phyloP scores from a whole-genome alignment of 2,113 vertebrate genomes.

The Athene cunicularia region DNA sequence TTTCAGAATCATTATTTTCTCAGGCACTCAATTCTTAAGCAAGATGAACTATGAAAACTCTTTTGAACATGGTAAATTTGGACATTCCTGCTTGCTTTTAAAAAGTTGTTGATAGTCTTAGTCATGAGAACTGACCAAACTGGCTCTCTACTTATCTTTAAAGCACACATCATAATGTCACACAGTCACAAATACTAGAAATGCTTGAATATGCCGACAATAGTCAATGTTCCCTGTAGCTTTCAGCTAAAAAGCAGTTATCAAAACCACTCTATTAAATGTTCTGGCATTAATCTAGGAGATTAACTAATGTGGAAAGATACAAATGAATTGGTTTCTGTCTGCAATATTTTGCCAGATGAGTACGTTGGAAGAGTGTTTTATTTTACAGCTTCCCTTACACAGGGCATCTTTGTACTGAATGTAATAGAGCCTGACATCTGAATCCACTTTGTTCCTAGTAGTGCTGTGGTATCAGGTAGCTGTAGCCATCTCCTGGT shows the following conservation, averaged over 20 bases:
- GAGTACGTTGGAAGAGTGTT: not conserved
- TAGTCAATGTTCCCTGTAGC: not conserved
- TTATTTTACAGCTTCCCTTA: slow-evolving; percentile 19
- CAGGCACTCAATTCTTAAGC: not conserved
- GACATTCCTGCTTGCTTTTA: not conserved
- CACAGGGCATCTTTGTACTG: slow-evolving; percentile 3
- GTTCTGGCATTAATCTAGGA: not conserved
- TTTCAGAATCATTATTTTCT: not conserved
- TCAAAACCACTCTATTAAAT: not conserved
- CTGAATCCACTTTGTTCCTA: slow-evolving; percentile 58
- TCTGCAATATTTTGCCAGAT: not conserved
- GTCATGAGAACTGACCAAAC: not conserved
- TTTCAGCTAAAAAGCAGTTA: not conserved
- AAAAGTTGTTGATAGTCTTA: not conserved
- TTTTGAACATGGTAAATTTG: not conserved
- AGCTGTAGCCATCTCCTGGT: slow-evolving; percentile 52
- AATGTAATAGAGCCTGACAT: slow-evolving; percentile 58
- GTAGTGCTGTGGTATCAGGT: slow-evolving; percentile 65
- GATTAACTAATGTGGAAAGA: not conserved
- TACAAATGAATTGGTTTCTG: not conserved
- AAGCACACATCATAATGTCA: not conserved
- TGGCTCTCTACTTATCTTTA: not conserved
- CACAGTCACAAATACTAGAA: not conserved
- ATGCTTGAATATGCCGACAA: not conserved
- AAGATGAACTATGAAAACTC: not conserved